Evolutionary conservation across 1,140 invertebrate species (phyloP).

Genomic region (Bombus consobrinus): DNA sequence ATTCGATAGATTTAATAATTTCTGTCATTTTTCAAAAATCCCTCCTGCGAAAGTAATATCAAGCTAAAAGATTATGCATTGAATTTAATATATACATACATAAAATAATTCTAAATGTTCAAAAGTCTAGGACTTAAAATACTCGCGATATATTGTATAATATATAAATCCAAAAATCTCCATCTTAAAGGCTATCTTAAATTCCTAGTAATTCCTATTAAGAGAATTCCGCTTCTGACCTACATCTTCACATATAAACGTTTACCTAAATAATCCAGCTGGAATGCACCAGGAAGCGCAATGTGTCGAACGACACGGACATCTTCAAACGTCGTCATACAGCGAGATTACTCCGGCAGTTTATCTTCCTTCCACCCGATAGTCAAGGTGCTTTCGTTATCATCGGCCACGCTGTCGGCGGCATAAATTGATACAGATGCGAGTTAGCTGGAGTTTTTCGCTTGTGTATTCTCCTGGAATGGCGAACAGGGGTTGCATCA

Average conservation of each 20-base stretch:
- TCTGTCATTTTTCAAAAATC: not conserved
- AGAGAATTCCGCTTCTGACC: too few relatives aligned
- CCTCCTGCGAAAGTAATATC: not conserved
- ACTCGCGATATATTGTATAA: too few relatives aligned
- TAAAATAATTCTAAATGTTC: too few relatives aligned
- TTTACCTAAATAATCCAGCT: constrained; percentile 11
- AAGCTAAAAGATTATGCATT: not conserved
- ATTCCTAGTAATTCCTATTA: too few relatives aligned
- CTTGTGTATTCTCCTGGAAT: constrained; percentile 68
- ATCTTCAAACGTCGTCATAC: constrained; percentile 32
- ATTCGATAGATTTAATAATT: not conserved
- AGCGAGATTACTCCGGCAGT: constrained; percentile 48
- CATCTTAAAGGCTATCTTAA: too few relatives aligned
- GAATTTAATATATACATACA: not conserved
- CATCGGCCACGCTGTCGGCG: constrained; percentile 66
- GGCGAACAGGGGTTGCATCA: constrained; percentile 12
- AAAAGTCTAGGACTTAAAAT: too few relatives aligned
- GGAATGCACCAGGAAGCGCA: constrained; percentile 19
- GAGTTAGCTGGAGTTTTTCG: constrained; percentile 81
- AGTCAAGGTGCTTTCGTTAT: constrained; percentile 70
- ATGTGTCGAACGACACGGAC: constrained; percentile 44
- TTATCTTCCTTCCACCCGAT: constrained; percentile 57
- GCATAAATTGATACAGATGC: constrained; percentile 82
- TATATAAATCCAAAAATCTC: too few relatives aligned
- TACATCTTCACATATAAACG: not conserved